These are phyloP conservation scores for Machimus rusticus DNA, from an alignment of 2,888 invertebrate species.

Conservation along the genomic window DNA sequence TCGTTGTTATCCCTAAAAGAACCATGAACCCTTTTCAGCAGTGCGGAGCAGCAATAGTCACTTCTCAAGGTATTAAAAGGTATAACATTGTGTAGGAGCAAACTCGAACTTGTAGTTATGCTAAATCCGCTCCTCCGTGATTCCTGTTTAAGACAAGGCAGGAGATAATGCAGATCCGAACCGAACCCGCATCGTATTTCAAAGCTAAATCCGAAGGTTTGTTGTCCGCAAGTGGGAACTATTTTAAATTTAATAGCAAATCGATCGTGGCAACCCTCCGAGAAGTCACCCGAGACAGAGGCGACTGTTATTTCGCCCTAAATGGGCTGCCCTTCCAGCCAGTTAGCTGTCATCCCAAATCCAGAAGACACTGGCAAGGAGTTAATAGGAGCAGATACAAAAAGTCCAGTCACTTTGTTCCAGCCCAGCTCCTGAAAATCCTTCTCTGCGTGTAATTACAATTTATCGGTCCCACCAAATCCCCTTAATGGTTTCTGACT, in stretches of 20 bases:
- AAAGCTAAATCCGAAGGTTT: not conserved
- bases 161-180: not conserved
- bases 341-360: constrained; percentile 34
- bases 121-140: not conserved
- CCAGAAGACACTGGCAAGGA: constrained; percentile 31
- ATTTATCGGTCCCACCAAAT: constrained; percentile 40
- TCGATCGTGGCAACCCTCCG: constrained; percentile 11
- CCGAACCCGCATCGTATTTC: constrained; percentile 5
- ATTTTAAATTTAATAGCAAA: constrained; percentile 20
- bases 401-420: constrained; percentile 27
- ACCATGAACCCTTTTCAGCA: not conserved
- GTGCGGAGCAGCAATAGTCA: not conserved
- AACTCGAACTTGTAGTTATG: not conserved
- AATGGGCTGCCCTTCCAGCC: constrained; percentile 7
- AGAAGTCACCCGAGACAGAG: not conserved
- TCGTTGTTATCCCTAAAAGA: not conserved
- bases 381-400: constrained; percentile 37
- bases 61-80: not conserved
- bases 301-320: not conserved
- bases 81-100: not conserved
- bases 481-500: constrained; percentile 41
- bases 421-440: constrained; percentile 6
- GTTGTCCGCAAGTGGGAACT: not conserved
- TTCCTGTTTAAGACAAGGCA: not conserved
- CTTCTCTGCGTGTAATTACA: constrained; percentile 40